Base-by-base conservation (phyloP, 2,113 vertebrate genomes). In the Stegostoma tigrinum region DNA sequence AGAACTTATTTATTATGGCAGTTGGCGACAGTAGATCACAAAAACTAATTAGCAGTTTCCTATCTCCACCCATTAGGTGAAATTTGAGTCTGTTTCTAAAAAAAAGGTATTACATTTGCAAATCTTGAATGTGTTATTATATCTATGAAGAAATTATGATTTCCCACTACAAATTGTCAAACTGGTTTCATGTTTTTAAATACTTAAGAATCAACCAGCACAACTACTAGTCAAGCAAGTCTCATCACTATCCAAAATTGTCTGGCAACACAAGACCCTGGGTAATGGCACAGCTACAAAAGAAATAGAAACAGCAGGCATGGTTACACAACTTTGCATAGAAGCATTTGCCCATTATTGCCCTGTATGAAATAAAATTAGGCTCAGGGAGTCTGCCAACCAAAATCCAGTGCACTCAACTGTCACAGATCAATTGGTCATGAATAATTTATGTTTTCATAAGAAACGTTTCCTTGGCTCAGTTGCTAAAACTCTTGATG, bases 1-100 rank as follows among this genome's bases (percentile, higher is more conserved):
- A 98, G 96, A 96, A 98, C 97, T 98, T 98, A 97, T 97, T 98
- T 98, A 98, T 98, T 98, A 97, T 98, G 97, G 98, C 97, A 98
- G 97, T 97, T 96, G 96, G 98, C 98, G 98, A 98, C 97, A 97
- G 97, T 97, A 97, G 97, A 97, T 97, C 97, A 98, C 98, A 98
- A 98, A 97, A 98, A 97, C 98, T 98, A 99, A 99, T 99, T 98
- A 98, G 98, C 98, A 98, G 98, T 98, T 98, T 98, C 98, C 98
- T 97, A 97, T 97, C 96, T 96, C 97, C 97, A 96, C 97, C 98
- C 97, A 98, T 98, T 98, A 98, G 97, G 96, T 97, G 98, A 97
- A 98, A 98, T 98, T 97, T 97, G 97, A 98, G 98, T 98, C 97
- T 96, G 97, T 97, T 96, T 96, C 96, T 96, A 96, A 87, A 97